phyloP scores from a whole-genome alignment of 2,888 invertebrate genomes.

The Caenorhabditis sp. region DNA sequence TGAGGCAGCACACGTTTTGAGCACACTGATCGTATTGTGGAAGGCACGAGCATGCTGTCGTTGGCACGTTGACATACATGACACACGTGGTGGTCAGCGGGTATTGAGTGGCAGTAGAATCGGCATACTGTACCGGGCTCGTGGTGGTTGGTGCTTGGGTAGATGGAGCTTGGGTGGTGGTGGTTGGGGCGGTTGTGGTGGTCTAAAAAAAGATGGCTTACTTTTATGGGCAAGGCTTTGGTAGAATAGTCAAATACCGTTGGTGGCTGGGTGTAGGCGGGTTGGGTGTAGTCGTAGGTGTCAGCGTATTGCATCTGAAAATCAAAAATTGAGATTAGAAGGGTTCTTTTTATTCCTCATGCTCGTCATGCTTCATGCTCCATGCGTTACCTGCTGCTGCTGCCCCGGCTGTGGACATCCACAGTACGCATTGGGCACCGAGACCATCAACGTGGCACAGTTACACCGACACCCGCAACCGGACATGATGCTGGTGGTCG shows the following conservation, averaged over 20 bases:
- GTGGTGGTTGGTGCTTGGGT: slow-evolving; percentile 39
- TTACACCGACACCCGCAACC: slow-evolving; percentile 74
- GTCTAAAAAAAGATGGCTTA: slow-evolving; percentile 38
- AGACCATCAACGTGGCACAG: slow-evolving; percentile 68
- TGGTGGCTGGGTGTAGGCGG: slow-evolving; percentile 27
- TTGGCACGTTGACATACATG: slow-evolving; percentile 69
- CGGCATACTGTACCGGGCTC: slow-evolving; percentile 28
- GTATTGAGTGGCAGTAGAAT: slow-evolving; percentile 62
- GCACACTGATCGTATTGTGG: slow-evolving; percentile 78
- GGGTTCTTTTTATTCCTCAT: background rate
- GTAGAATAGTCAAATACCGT: slow-evolving; percentile 35
- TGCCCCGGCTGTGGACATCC: slow-evolving; percentile 72
- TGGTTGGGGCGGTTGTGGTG: slow-evolving; percentile 40
- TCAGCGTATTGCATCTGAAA: slow-evolving; percentile 48
- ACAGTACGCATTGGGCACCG: slow-evolving; percentile 71
- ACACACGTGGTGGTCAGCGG: slow-evolving; percentile 78
- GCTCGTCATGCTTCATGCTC: background rate
- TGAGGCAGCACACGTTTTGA: slow-evolving; percentile 76
- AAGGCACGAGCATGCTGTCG: slow-evolving; percentile 71
- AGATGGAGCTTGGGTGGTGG: slow-evolving; percentile 40
- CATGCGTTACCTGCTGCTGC: slow-evolving; percentile 34
- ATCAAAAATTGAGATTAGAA: background rate
- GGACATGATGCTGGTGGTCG: slow-evolving; percentile 55
- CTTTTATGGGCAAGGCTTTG: slow-evolving; percentile 25
- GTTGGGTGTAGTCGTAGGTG: slow-evolving; percentile 62